Evolutionary conservation across 2,113 vertebrate genomes (phyloP).

Genomic region (Hystrix brachyura): DNA sequence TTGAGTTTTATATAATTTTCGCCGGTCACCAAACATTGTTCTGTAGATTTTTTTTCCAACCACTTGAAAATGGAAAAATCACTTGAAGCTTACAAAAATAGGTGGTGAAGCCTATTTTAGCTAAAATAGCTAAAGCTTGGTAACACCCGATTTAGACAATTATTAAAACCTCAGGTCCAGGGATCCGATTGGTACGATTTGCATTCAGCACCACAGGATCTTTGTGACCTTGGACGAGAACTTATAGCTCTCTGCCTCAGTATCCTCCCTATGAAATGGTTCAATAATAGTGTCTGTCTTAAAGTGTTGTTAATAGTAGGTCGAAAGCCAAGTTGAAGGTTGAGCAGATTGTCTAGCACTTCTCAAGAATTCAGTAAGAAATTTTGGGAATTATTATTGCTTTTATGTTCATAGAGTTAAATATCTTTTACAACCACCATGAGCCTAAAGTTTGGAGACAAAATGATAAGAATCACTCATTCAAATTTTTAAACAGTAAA

Average conservation of each 20-base stretch:
- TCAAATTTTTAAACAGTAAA: constrained; percentile 1
- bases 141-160: not conserved
- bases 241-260: not conserved
- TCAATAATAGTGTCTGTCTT: not conserved
- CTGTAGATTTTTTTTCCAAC: not conserved
- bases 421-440: not conserved
- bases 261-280: not conserved
- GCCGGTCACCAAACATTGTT: not conserved
- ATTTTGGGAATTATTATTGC: not conserved
- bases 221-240: not conserved
- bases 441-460: not conserved
- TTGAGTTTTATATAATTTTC: not conserved
- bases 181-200: not conserved
- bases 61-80: not conserved
- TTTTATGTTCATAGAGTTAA: not conserved
- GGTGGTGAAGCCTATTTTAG: not conserved
- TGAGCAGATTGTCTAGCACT: not conserved
- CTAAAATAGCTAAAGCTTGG: not conserved
- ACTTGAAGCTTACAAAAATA: not conserved
- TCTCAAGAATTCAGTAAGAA: not conserved
- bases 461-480: not conserved
- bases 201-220: not conserved
- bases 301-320: not conserved
- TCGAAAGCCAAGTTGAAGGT: not conserved
- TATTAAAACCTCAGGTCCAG: not conserved